Conservation (phyloP, 2,797 vertebrate species). For the Cottoperca gobio region DNA sequence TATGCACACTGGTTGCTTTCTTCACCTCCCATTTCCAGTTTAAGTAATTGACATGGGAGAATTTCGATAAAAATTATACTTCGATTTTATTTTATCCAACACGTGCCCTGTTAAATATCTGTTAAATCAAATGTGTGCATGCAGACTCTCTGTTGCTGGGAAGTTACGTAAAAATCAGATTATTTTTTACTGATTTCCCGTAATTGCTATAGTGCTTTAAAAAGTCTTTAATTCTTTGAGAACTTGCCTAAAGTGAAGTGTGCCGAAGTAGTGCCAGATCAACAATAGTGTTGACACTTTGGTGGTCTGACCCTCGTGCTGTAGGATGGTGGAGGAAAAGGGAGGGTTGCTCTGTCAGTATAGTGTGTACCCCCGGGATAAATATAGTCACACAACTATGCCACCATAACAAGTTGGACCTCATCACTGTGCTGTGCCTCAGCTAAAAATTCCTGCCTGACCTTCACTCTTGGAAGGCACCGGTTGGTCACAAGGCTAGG, state of each 20-base stretch:
- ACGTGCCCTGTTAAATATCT: not conserved
- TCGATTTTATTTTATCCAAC: not conserved
- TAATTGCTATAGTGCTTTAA: not conserved
- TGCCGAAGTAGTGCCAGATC: constrained; percentile 13
- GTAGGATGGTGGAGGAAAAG: constrained; percentile 77
- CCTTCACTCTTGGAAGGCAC: constrained; percentile 89
- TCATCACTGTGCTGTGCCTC: constrained; percentile 88
- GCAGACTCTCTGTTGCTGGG: not conserved
- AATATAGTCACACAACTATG: constrained; percentile 92
- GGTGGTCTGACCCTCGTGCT: constrained; percentile 65
- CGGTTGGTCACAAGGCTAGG: constrained; percentile 82
- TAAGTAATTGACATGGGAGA: constrained; percentile 1
- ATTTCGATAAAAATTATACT: not conserved
- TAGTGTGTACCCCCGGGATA: constrained; percentile 92
- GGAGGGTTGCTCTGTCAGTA: constrained; percentile 90
- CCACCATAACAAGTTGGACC: constrained; percentile 88
- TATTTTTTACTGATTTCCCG: not conserved
- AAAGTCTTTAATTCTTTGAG: not conserved
- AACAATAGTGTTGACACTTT: constrained; percentile 67
- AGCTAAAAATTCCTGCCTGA: constrained; percentile 94
- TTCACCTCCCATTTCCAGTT: constrained; percentile 23
- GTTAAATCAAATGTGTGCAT: not conserved
- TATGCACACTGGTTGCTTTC: constrained; percentile 48
- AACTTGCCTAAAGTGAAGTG: not conserved
- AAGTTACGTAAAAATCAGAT: not conserved